Evolutionary conservation across 2,888 invertebrate species (phyloP).

Genomic region (Caenorhabditis sp.): DNA sequence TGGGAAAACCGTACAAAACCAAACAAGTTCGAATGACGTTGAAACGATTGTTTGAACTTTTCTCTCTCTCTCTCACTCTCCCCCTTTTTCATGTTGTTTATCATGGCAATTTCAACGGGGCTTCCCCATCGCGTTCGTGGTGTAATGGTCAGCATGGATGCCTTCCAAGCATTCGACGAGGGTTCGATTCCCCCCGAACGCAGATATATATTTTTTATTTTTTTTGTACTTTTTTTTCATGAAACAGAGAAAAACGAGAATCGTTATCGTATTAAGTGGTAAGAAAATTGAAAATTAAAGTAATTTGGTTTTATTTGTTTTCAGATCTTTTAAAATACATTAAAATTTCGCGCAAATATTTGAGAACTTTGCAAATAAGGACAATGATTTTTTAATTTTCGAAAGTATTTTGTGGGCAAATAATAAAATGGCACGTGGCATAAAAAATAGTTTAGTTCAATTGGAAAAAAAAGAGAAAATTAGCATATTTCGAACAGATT

Average conservation of each 20-base stretch:
- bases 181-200: slow-evolving; percentile 54
- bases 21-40: background rate
- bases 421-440: background rate
- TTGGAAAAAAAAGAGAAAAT: background rate
- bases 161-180: slow-evolving; percentile 57
- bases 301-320: background rate
- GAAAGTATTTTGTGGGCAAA: background rate
- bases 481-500: too few species aligned
- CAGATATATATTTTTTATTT: slow-evolving; percentile 11
- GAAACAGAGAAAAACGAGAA: background rate
- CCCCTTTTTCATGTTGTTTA: too few species aligned
- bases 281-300: background rate
- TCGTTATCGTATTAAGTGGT: background rate
- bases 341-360: background rate
- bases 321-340: background rate
- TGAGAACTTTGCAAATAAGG: background rate
- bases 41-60: too few species aligned
- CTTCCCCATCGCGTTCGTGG: slow-evolving; percentile 40
- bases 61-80: too few species aligned
- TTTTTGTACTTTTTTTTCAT: background rate
- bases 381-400: background rate
- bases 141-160: slow-evolving; percentile 57
- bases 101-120: background rate
- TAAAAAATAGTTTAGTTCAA: background rate
- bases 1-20: background rate